Evolutionary conservation across 2,888 invertebrate species (phyloP).

Genomic region (Blastobasis adustella): DNA sequence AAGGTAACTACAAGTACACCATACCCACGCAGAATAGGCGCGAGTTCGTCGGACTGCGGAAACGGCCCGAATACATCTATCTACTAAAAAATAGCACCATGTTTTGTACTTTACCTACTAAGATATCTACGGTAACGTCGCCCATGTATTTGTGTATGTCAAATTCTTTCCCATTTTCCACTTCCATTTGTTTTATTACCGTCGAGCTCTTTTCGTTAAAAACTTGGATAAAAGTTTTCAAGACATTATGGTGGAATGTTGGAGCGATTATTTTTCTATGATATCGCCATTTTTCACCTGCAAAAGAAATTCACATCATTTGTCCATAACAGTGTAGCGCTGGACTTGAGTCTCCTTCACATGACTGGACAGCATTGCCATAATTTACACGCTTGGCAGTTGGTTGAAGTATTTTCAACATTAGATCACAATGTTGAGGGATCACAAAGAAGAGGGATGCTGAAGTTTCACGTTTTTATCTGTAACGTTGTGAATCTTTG

Average conservation of each 20-base stretch:
- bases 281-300: constrained; percentile 83
- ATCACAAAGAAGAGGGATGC: too few relatives aligned
- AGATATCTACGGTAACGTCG: constrained; percentile 81
- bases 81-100: background rate
- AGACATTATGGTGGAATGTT: constrained; percentile 85
- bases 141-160: constrained; percentile 84
- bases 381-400: too few relatives aligned
- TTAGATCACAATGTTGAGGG: too few relatives aligned
- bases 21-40: too few relatives aligned
- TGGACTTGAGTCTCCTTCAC: too few relatives aligned
- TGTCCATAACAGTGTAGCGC: too few relatives aligned
- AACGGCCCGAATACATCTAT: background rate
- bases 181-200: constrained; percentile 76
- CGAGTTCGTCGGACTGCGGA: too few relatives aligned
- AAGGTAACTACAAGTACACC: too few relatives aligned
- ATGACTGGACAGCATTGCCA: too few relatives aligned
- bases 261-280: constrained; percentile 88
- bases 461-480: too few relatives aligned
- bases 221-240: constrained; percentile 83
- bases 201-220: constrained; percentile 81
- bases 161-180: constrained; percentile 76
- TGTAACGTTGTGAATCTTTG: too few relatives aligned
- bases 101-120: constrained; percentile 60
- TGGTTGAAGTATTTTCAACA: too few relatives aligned
- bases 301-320: background rate